Evolutionary conservation across 2,888 invertebrate genomes (phyloP), one percentile per base, ranked within the genome.

Genomic region (Ichneumoninae sp.): DNA sequence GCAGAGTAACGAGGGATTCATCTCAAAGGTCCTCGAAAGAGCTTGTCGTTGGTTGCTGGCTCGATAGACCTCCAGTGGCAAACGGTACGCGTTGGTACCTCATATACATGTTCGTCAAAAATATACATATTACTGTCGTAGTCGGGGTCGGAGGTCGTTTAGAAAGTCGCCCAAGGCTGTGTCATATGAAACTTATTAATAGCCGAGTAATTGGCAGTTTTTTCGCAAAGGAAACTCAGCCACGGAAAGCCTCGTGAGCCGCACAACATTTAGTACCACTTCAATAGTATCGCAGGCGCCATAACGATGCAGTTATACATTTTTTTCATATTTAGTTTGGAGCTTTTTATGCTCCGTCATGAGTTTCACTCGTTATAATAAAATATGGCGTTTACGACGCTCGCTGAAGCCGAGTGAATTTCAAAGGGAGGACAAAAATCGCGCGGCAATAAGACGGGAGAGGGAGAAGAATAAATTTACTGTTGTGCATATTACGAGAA

Each of bases 201-300:
- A 81, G 69, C 40, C 54, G 30, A 71, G 81, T 82, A 82, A 82
- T 82, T 82, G 76, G 76, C 65, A 75, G 71, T 66, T 76, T 71
- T 71, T 65, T 65, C 44, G 44, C 47, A 66, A 66, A 65, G 66
- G 65, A 54, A 71, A 19, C 65, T 44, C 44, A 47, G 22, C 10
- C 3, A 63, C 44, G 26, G 36, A 77, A 76, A 57, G 65, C 26
- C 10, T 19, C 44, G 52, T 77, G 57, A 44, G 22, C 54, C 44
- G 76, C 66, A 22, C 54, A 47, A 82, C 65, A 76, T 65, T 71
- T 71, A 77, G 76, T 70, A 76, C 47, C 65, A 70, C 54, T 71
- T 66, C 65, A 36, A 65, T 52, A 82, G 47, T 70, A 71, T 69
- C 54, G 70, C 54, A 71, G n/a, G 19, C 19, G 44, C 76, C n/a